A percentile compares a stretch with the other conserved stretches of the same genome.
Conservation (phyloP, 2,113 vertebrate species). For the Eudyptes chrysolophus region DNA sequence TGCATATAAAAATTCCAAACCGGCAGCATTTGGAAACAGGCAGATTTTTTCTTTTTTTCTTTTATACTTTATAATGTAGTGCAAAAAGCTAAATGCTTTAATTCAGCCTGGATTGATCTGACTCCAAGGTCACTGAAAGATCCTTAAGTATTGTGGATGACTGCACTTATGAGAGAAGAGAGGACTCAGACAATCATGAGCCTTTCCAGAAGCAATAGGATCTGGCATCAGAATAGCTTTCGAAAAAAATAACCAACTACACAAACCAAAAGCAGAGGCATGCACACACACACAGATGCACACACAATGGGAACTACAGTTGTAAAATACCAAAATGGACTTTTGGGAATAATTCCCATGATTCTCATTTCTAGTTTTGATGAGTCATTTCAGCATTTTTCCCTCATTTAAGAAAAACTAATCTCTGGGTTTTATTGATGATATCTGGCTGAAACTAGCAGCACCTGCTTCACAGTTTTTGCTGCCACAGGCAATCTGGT, state of each 20-base stretch:
- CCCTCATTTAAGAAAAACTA: neutral
- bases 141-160: neutral
- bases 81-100: neutral
- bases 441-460: neutral
- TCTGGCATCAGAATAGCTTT: neutral
- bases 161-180: neutral
- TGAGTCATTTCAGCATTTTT: neutral
- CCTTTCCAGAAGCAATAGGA: neutral
- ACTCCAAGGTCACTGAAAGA: neutral
- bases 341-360: neutral
- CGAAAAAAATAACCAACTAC: neutral
- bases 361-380: neutral
- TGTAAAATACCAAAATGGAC: neutral
- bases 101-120: neutral
- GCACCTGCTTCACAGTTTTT: neutral
- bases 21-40: neutral
- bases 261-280: neutral
- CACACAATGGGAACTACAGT: neutral
- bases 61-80: neutral
- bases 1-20: neutral
- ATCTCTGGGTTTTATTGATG: neutral
- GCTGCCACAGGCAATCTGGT: neutral
- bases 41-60: too few species aligned
- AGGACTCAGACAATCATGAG: neutral
- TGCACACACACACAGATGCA: accelerated